These are phyloP conservation scores for Cyaniris semiargus DNA, from an alignment of 2,888 invertebrate species.

Conservation along the genomic window DNA sequence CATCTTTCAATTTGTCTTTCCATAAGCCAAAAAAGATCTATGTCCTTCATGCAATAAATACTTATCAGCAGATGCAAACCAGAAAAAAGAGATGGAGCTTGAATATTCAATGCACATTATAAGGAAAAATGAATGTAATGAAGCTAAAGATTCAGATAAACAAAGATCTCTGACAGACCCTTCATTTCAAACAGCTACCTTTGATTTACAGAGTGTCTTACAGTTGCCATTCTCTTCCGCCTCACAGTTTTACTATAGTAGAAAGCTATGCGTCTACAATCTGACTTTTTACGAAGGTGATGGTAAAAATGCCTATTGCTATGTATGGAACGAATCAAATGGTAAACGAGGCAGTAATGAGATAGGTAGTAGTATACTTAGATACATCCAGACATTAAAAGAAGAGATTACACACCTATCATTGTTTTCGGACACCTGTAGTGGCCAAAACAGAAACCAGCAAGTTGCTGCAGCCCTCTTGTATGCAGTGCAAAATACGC, in stretches of 20 bases:
- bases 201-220: conserved; percentile 20
- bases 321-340: conserved; percentile 6
- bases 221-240: conserved; percentile 2
- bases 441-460: conserved; percentile 11
- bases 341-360: conserved; percentile 13
- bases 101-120: not conserved
- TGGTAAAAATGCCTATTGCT: not conserved
- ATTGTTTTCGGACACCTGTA: conserved; percentile 13
- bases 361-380: not conserved
- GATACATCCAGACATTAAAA: not conserved
- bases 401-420: not conserved
- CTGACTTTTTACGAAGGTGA: not conserved
- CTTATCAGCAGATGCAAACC: conserved; percentile 35
- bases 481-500: not conserved
- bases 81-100: conserved; percentile 36
- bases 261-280: conserved; percentile 10
- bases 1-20: conserved; percentile 5
- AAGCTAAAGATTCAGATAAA: conserved; percentile 13
- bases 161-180: not conserved
- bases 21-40: conserved; percentile 10
- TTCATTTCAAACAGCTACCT: not conserved
- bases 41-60: conserved; percentile 10
- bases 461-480: conserved; percentile 3
- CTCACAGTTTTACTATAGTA: not conserved
- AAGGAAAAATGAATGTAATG: not conserved